Base-by-base conservation (phyloP, 2,888 invertebrate genomes). In the Plebejus argus region DNA sequence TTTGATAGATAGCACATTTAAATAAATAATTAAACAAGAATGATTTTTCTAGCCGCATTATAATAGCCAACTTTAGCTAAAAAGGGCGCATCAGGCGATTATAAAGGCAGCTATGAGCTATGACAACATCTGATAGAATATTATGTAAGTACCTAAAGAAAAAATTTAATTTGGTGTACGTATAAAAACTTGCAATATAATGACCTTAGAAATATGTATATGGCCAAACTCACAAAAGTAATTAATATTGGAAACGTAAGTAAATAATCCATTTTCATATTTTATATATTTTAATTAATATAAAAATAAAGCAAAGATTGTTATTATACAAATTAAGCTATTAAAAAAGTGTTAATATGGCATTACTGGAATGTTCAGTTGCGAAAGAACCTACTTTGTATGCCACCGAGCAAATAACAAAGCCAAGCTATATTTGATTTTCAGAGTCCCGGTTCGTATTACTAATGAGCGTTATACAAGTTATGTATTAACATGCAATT, bases 331-430 rank as follows among this genome's bases (percentile, higher is more conserved):
- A 33, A 28, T 28, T 6, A 15, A 33, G 10, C 15, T 66, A 28
- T 66, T 66, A 28, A 66, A 66, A 66, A 66, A 53, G 53, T 53
- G 53, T 18, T 18, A 53, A 66, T 83, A 85, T 79, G 81, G 83
- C 79, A 53, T 53, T 53, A 12, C 75, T 79, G 84, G 86, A 86
- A 88, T 87, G 86, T 82, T 79, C 77, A 78, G 77, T 90, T 90
- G 85, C 88, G 85, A 91, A 90, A 90, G 85, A 86, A 83, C 79
- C 84, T 84, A 83, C 81, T 91, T 88, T 84, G 86, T 86, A 90
- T 91, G 87, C 88, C 86, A 85, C 82, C 80, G 82, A 79, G 81
- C 83, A 82, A 85, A 87, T 86, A 83, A 85, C 85, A 85, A 85
- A 84, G 84, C 85, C 84, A 82, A 84, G 83, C 84, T 84, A 82